phyloP scores from a whole-genome alignment of 2,113 vertebrate genomes.

The Myocastor coypus region DNA sequence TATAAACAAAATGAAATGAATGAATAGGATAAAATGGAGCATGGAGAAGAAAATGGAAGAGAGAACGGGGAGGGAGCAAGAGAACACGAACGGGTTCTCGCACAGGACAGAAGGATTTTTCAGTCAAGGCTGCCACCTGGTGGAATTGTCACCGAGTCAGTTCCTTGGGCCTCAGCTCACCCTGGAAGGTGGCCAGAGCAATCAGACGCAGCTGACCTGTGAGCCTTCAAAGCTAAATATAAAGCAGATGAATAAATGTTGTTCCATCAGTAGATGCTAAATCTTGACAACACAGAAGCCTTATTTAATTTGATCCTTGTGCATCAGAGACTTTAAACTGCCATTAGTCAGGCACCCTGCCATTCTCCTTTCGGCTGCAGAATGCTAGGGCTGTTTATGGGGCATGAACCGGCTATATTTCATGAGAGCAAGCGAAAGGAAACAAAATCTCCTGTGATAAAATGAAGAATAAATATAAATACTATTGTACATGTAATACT shows the following conservation, averaged over 20 bases:
- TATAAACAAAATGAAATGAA: constrained; percentile 57
- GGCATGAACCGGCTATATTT: constrained; percentile 81
- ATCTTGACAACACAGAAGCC: constrained; percentile 84
- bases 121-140: constrained; percentile 86
- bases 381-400: constrained; percentile 82
- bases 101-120: not conserved
- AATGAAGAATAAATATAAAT: constrained; percentile 74
- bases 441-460: constrained; percentile 80
- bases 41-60: not conserved
- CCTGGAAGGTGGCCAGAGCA: constrained; percentile 66
- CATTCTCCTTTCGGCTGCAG: constrained; percentile 66
- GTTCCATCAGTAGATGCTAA: constrained; percentile 84
- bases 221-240: constrained; percentile 83
- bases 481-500: too few species aligned
- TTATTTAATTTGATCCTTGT: constrained; percentile 88
- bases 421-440: constrained; percentile 81
- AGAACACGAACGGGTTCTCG: not conserved
- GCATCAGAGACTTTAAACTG: constrained; percentile 83
- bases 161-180: not conserved
- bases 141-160: constrained; percentile 54
- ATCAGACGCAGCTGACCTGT: constrained; percentile 81
- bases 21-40: not conserved
- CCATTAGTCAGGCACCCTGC: constrained; percentile 83
- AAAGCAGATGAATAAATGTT: constrained; percentile 83
- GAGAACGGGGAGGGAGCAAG: accelerated